Percentiles rank a stretch among this genome's conserved stretches.
phyloP scores from a whole-genome alignment of 2,797 vertebrate species.

The Crocidura indochinensis region DNA sequence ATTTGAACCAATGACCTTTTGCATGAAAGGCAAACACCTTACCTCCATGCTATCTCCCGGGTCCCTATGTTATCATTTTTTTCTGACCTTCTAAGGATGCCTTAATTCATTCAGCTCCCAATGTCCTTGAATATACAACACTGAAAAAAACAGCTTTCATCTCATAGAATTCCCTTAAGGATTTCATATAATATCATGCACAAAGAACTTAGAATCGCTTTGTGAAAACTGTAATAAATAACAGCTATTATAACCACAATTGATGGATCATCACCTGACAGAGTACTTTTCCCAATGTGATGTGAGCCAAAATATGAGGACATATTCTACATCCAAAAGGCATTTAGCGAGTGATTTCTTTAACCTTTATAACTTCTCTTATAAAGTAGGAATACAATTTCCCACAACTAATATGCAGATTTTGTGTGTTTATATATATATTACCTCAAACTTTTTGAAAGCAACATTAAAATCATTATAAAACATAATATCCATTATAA shows the following conservation, averaged over 20 bases:
- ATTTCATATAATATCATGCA: background rate
- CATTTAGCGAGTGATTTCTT: background rate
- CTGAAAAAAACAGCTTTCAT: conserved; percentile 18
- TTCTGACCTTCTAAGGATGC: background rate
- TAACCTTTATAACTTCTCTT: conserved; percentile 8
- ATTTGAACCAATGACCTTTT: too few relatives aligned
- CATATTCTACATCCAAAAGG: background rate
- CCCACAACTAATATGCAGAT: conserved; percentile 20
- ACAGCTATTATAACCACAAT: background rate
- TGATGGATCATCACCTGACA: background rate
- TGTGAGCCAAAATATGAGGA: background rate
- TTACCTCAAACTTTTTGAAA: conserved; percentile 35
- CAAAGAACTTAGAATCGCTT: background rate
- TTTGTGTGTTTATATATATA: conserved; percentile 30
- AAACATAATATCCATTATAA: background rate
- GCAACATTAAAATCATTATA: background rate
- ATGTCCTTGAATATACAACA: background rate
- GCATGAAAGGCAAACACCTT: too few relatives aligned
- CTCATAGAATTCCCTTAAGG: background rate
- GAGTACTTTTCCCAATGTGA: background rate
- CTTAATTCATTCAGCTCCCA: background rate
- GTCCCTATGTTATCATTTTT: too few relatives aligned
- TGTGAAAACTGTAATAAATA: conserved; percentile 7
- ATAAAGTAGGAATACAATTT: background rate
- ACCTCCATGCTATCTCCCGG: too few relatives aligned